Percentiles rank a stretch among this genome's conserved stretches.
phyloP scores from a whole-genome alignment of 2,113 vertebrate species.

The Peucedramus taeniatus region DNA sequence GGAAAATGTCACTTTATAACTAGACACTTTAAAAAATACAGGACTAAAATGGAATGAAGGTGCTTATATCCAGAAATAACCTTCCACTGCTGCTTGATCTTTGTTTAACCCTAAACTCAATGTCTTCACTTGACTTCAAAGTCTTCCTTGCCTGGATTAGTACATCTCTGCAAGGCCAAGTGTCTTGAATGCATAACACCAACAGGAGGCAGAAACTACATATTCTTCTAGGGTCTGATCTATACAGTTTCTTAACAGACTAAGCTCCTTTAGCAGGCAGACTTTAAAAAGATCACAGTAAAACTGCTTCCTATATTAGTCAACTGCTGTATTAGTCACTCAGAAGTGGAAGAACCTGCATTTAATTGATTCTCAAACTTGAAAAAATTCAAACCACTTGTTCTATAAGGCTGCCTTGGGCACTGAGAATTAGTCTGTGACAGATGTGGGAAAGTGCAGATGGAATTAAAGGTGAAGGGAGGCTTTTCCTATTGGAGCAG shows the following conservation, averaged over 20 bases:
- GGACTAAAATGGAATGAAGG: background rate
- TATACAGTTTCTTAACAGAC: background rate
- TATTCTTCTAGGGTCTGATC: background rate
- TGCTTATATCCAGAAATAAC: slow-evolving; percentile 4
- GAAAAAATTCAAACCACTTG: background rate
- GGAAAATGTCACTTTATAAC: background rate
- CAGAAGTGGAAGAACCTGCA: background rate
- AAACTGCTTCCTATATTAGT: background rate
- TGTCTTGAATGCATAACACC: background rate
- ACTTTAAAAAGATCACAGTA: background rate
- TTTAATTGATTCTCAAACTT: slow-evolving; percentile 19
- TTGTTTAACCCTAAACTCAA: background rate
- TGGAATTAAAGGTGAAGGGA: background rate
- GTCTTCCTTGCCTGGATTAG: background rate
- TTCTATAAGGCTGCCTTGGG: background rate
- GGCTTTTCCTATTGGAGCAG: background rate
- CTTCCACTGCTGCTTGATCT: background rate
- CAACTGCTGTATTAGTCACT: background rate
- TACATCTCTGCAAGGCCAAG: background rate
- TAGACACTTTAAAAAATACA: slow-evolving; percentile 2
- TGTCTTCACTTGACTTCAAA: background rate
- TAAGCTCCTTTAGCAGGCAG: background rate
- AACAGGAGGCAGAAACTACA: background rate
- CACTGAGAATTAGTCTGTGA: background rate
- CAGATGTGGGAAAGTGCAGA: background rate